Evolutionary conservation across 1,140 invertebrate genomes (phyloP).

Genomic region (Bombus affinis): DNA sequence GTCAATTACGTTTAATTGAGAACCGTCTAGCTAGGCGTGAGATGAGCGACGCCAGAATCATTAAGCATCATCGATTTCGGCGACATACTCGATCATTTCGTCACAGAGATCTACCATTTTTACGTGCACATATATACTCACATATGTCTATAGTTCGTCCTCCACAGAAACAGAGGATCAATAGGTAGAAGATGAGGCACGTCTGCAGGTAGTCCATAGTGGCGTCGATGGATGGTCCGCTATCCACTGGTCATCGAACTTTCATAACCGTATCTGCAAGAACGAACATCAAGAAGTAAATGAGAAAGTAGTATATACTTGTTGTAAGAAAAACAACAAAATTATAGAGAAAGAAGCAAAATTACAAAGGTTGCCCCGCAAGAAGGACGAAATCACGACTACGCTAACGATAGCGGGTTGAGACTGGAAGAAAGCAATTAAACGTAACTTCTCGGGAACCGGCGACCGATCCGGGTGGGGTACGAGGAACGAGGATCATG

Average conservation of each 20-base stretch:
- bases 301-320: background rate
- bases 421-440: conserved; percentile 37
- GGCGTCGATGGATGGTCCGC: conserved; percentile 70
- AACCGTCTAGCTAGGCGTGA: background rate
- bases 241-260: conserved; percentile 79
- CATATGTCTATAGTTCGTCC: conserved; percentile 81
- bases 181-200: conserved; percentile 77
- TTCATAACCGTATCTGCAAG: conserved; percentile 80
- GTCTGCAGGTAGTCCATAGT: conserved; percentile 78
- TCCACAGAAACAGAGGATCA: conserved; percentile 73
- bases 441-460: conserved; percentile 43
- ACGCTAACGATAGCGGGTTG: background rate
- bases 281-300: conserved; percentile 58
- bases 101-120: background rate
- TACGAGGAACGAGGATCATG: background rate
- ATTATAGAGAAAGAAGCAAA: background rate
- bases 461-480: background rate
- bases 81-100: background rate
- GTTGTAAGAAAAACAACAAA: too few relatives aligned
- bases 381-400: background rate
- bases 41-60: background rate
- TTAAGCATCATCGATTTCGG: background rate
- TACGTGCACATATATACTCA: conserved; percentile 66
- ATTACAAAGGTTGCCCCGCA: background rate
- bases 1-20: conserved; percentile 25